Percentiles rank a stretch among this genome's conserved stretches.
Conservation (phyloP, 2,797 vertebrate species). For the Australoheros facetus region DNA sequence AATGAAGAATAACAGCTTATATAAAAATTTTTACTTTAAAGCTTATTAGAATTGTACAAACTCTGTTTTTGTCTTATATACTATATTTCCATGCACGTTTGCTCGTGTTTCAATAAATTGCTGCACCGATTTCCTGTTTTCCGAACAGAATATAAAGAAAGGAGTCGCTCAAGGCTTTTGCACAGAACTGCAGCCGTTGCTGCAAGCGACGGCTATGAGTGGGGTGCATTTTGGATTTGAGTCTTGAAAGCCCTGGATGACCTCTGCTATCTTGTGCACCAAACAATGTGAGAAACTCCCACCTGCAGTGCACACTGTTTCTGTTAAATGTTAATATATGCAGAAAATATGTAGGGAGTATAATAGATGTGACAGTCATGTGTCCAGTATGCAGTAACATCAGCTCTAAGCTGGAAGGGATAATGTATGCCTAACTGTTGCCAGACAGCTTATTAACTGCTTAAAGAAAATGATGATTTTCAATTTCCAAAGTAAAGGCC, state of each 20-base stretch:
- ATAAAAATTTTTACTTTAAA: background rate
- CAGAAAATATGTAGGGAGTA: background rate
- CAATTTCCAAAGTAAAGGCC: background rate
- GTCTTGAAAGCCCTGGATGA: accelerated
- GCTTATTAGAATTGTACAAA: background rate
- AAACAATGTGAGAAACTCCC: background rate
- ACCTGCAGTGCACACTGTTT: background rate
- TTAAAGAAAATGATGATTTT: background rate
- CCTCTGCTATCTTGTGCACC: accelerated
- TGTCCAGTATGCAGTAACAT: no score
- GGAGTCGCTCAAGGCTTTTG: no score
- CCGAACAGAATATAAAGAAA: no score
- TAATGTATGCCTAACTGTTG: background rate
- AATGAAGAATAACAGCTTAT: no score
- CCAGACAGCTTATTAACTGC: background rate
- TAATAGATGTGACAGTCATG: no score
- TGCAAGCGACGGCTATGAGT: no score
- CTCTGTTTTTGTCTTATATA: no score
- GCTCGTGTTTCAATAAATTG: no score
- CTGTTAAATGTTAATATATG: background rate
- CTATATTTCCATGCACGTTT: no score
- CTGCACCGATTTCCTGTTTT: no score
- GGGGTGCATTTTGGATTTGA: no score
- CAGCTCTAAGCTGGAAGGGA: background rate
- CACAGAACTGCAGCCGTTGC: no score